Evolutionary conservation across 2,888 invertebrate species (phyloP), one percentile per base, ranked within the genome.

Genomic region (Eupeodes latifasciatus): DNA sequence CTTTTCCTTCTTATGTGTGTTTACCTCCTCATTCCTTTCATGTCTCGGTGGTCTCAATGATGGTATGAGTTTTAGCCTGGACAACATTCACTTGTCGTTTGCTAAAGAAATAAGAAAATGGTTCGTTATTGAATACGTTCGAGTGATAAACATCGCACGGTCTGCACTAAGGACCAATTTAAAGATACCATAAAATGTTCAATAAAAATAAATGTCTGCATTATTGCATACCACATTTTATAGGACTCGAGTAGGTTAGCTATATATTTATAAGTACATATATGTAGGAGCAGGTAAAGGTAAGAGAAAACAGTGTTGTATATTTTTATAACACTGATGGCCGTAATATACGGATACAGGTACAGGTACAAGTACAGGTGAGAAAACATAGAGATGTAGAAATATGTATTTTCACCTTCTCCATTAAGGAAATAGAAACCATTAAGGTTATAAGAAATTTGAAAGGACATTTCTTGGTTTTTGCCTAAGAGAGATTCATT

Each of bases 91-190:
- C 84, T 88, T 88, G 88, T 81, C 84, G 88, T 81, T 78, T 78
- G 74, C 74, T 69, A 69, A 81, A 75, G 84, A 81, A 84, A 88
- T 64, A 81, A 75, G 84, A 81, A 84, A 88, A 88, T 88, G 88
- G 84, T 74, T 78, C 78, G 78, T 88, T 84, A 88, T 88, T 88
- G 88, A 88, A 88, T 84, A 88, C 88, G 84, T 88, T 84, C 81
- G 44, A 81, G 84, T 81, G 88, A 88, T 88, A 88, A 88, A 88
- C 84, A 88, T 88, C 84, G 64, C 81, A 78, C 59, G 81, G 84
- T 77, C 84, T 84, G 84, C 88, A 84, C 84, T 84, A 88, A 88
- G 88, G 88, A 88, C 81, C 88, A 88, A 88, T 88, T 88, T 88
- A 81, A 84, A 81, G 84, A 84, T 78, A 81, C 84, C 77, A 88